A percentile compares a stretch with the other conserved stretches of the same genome.
Conservation (phyloP, 2,113 vertebrate genomes). For the Phodopus roborovskii region DNA sequence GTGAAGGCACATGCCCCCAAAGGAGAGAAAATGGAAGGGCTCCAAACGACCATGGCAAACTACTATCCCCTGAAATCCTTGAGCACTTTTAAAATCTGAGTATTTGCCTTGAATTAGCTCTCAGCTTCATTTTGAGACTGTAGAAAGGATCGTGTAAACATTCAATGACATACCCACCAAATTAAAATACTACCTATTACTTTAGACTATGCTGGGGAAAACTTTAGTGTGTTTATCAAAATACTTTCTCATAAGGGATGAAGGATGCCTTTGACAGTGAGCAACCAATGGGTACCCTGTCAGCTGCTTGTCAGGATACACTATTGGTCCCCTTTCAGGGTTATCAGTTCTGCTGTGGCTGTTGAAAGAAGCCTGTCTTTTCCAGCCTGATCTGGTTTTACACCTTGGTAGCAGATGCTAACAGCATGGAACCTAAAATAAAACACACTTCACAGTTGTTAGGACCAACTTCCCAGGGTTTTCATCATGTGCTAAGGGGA, state of each 20-base stretch:
- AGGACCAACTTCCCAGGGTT: constrained; percentile 42
- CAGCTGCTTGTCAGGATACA: constrained; percentile 51
- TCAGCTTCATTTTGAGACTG: not conserved
- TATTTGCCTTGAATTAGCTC: not conserved
- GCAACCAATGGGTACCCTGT: not conserved
- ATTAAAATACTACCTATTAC: not conserved
- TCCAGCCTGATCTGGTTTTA: constrained; percentile 48
- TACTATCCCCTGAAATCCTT: not conserved
- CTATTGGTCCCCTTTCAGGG: constrained; percentile 62
- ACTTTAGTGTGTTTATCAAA: not conserved
- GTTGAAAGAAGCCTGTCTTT: constrained; percentile 65
- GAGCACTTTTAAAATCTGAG: constrained; percentile 11
- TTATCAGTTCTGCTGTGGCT: not conserved
- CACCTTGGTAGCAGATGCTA: constrained; percentile 14
- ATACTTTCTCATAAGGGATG: constrained; percentile 43
- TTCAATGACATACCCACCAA: not conserved
- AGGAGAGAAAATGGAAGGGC: not conserved
- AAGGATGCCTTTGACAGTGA: constrained; percentile 47
- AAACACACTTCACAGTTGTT: constrained; percentile 63
- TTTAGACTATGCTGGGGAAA: not conserved
- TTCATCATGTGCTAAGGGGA: not conserved
- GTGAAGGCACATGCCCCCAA: not conserved
- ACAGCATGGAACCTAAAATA: constrained; percentile 55
- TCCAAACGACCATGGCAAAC: not conserved
- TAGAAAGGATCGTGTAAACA: not conserved